Evolutionary conservation across 2,113 vertebrate genomes (phyloP), one percentile per base, ranked within the genome.

Genomic region (Stomatorhinus ivindoensis): DNA sequence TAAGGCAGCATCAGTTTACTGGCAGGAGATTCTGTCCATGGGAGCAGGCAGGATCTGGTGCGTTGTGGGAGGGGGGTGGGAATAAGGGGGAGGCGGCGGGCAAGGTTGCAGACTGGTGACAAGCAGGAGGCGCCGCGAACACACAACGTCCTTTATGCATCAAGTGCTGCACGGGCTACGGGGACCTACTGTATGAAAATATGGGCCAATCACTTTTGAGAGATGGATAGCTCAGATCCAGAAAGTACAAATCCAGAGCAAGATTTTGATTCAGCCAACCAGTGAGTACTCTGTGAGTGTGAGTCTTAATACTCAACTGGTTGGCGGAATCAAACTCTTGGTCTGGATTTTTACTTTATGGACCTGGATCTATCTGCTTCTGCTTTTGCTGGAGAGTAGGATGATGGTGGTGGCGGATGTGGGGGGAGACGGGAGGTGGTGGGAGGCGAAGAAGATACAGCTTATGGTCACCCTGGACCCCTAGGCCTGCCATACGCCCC

Each of bases 391-490:
- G 24, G 53, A 55, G 53, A 55, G 53, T 24, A 55, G 19, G 53
- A 55, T 55, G 53, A 7, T 47, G 80, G 44, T 69, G 46, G 31
- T 19, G 13, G 31, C 6, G 50, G 50, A 15, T 48, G 47, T 44
- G 50, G 50, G 48, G 9, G 2, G 48, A 2, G 48, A 2, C 47
- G 1, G 1, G 58, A 17, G 35, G 13, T 35, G 11, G 65, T 8
- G 39, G 17, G 85, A 31, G 27, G 88, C n/a, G 27, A 88, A 87
- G 89, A 50, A 69, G 61, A 84, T 91, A 69, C 21, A 42, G 58
- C 88, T 91, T 89, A 51, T 83, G 90, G 89, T 89, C 90, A 89
- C 89, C 86, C 58, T 55, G 61, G 83, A 90, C 84, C 88, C 90
- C 87, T 65, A 58, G 91, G 86, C 31, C 24, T 4, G 58, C 31